Evolutionary conservation across 2,888 invertebrate species (phyloP), one percentile per base, ranked within the genome.

Genomic region (Anoplius nigerrimus): DNA sequence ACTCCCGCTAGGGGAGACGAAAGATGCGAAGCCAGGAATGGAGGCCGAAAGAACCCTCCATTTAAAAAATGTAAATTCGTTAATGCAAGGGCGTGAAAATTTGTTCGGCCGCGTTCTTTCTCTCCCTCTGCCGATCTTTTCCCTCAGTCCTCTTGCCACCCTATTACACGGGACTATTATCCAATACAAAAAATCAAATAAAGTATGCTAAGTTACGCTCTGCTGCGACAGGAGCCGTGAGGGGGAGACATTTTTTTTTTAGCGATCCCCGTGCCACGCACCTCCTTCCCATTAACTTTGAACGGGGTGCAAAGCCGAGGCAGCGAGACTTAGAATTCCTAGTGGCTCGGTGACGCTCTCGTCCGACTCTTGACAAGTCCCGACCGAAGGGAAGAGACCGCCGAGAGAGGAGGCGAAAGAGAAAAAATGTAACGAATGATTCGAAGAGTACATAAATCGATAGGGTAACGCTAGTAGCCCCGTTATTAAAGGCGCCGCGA

Each of bases 61-160:
- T 87, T 88, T 88, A 88, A 88, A 88, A 88, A 88, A 88, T 88
- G 88, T 88, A 88, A 88, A 88, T 88, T 88, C 85, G 87, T 88
- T 88, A 88, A 88, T 88, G 88, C 86, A 87, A 85, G 73, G 80
- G 84, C 80, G 83, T 81, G 81, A 86, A 86, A 87, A 87, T 86
- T 86, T 82, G 82, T 77, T 77, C 78, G 66, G 59, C 61, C 51
- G 45, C 34, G n/a, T 56, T 16, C 67, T 51, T 46, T 51, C 66
- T 51, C 60, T 70, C 69, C 64, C 55, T 63, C 55, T 53, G n/a
- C n/a, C 66, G 34, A 63, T 61, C 73, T 75, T 70, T 54, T 62
- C 59, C 65, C 48, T 34, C 53, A 59, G 66, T 22, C 60, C 66
- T 66, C 72, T 70, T 72, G 73, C 78, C 78, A 85, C 84, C 86